These are phyloP conservation scores for Selene dorsalis DNA, from an alignment of 2,797 vertebrate species.

Conservation along the genomic window DNA sequence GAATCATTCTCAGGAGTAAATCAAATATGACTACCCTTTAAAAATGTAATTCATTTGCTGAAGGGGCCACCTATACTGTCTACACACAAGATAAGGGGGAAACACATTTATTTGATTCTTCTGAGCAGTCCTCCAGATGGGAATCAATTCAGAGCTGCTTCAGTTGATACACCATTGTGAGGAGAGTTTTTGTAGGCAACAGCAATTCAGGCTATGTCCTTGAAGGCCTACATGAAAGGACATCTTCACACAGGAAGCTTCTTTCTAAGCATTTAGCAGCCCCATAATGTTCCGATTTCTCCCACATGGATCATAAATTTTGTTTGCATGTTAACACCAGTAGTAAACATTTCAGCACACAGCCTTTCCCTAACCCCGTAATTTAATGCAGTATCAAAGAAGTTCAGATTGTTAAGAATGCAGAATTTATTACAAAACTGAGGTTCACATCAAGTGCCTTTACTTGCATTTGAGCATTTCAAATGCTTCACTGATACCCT, in stretches of 20 bases:
- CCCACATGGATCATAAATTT: constrained; percentile 54
- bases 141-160: constrained; percentile 48
- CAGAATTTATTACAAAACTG: too few relatives aligned
- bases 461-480: too few relatives aligned
- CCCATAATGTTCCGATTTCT: constrained; percentile 12
- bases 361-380: not conserved
- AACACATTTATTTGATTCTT: constrained; percentile 33
- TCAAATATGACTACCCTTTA: constrained; percentile 12
- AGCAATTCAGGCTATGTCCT: constrained; percentile 60
- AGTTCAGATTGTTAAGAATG: too few relatives aligned
- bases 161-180: constrained; percentile 51
- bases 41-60: constrained; percentile 8
- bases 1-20: not conserved
- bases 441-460: too few relatives aligned
- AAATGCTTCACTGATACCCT: too few relatives aligned
- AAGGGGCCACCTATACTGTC: not conserved
- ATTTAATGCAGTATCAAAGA: too few relatives aligned
- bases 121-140: constrained; percentile 27
- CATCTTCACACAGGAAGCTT: constrained; percentile 10
- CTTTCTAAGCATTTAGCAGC: constrained; percentile 30
- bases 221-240: constrained; percentile 62
- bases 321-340: constrained; percentile 19
- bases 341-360: constrained; percentile 31
- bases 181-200: constrained; percentile 45
- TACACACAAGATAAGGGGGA: constrained; percentile 2